Evolutionary conservation across 37 sponge, comb jelly and placozoan species (phyloP).

Genomic region (Theonella swinhoei): DNA sequence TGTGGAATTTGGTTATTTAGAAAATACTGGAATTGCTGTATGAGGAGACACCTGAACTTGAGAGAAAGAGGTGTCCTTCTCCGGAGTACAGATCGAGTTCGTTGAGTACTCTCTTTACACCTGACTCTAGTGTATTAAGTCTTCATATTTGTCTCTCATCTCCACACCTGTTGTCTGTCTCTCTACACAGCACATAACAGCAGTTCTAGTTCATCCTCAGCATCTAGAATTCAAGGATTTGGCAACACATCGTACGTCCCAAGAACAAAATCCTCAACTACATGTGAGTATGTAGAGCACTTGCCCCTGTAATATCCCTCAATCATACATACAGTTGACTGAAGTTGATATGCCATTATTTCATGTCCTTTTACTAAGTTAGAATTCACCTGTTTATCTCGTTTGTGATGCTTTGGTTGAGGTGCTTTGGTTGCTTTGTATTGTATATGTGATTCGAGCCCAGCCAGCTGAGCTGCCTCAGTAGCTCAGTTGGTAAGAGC

Average conservation of each 20-base stretch:
- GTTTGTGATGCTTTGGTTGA: too few relatives aligned
- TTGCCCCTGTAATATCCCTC: too few relatives aligned
- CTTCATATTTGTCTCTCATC: background rate
- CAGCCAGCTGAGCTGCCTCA: too few relatives aligned
- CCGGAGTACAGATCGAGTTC: background rate
- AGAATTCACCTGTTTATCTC: too few relatives aligned
- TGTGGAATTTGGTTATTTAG: slow-evolving; percentile 17
- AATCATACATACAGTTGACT: too few relatives aligned
- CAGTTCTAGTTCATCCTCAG: background rate
- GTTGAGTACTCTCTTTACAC: too few relatives aligned
- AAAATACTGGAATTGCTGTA: slow-evolving; percentile 73
- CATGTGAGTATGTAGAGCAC: too few relatives aligned
- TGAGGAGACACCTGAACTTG: slow-evolving; percentile 45
- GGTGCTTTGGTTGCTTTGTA: too few relatives aligned
- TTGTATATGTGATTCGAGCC: too few relatives aligned
- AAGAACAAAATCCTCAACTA: background rate
- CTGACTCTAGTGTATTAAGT: background rate
- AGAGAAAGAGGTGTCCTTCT: background rate
- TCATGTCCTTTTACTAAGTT: too few relatives aligned
- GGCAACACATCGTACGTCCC: slow-evolving; percentile 18
- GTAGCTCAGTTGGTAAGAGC: too few relatives aligned
- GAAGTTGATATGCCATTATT: too few relatives aligned
- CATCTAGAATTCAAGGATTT: slow-evolving; percentile 52
- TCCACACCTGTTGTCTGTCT: background rate
- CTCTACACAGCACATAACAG: background rate